Percentiles rank a stretch among this genome's conserved stretches.
Evolutionary conservation across 1,140 invertebrate species (phyloP).

Genomic region (Copidosoma floridanum): DNA sequence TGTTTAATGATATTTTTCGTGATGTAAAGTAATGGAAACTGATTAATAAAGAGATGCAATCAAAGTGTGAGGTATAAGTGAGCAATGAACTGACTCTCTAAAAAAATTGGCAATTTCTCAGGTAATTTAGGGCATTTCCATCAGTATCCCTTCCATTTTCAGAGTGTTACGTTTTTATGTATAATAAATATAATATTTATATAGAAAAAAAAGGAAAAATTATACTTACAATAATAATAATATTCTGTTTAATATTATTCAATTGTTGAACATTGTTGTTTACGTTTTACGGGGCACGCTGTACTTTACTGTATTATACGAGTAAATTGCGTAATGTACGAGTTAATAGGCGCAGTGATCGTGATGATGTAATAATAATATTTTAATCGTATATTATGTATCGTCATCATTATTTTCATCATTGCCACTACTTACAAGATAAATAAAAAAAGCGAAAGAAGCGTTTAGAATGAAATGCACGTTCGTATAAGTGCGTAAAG

Average conservation of each 20-base stretch:
- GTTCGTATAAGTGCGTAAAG: not conserved
- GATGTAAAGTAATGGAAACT: not conserved
- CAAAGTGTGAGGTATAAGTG: not conserved
- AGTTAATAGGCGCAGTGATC: slow-evolving; percentile 38
- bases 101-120: slow-evolving; percentile 30
- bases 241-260: slow-evolving; percentile 54
- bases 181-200: slow-evolving; percentile 50
- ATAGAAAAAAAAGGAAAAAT: slow-evolving; percentile 23
- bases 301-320: slow-evolving; percentile 55
- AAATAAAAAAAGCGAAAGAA: no score
- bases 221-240: no score
- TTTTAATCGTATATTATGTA: slow-evolving; percentile 32
- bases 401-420: slow-evolving; percentile 30
- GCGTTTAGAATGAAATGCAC: not conserved
- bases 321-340: slow-evolving; percentile 34
- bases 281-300: slow-evolving; percentile 53
- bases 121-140: slow-evolving; percentile 41
- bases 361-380: slow-evolving; percentile 35
- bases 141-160: slow-evolving; percentile 35
- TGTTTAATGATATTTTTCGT: no score
- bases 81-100: not conserved
- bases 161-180: slow-evolving; percentile 55
- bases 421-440: not conserved
- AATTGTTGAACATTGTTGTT: slow-evolving; percentile 56
- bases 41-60: not conserved